Conservation (phyloP, 2,797 vertebrate genomes). For the Leptodactylus fallax region DNA sequence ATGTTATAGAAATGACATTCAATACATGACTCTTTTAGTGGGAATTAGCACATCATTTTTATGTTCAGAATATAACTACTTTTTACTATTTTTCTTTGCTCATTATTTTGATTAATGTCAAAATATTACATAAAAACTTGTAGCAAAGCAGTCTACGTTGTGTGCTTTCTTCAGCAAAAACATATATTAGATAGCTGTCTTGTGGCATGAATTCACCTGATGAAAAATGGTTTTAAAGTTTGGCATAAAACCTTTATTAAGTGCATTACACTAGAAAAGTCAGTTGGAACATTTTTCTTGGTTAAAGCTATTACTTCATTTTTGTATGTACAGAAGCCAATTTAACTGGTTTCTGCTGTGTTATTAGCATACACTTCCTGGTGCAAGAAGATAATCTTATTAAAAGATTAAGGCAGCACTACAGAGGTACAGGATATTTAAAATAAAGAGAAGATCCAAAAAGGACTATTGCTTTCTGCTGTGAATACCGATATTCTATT, state of each 20-base stretch:
- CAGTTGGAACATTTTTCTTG: constrained; percentile 15
- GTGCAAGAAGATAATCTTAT: constrained; percentile 51
- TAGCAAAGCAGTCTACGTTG: not conserved
- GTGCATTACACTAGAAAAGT: constrained; percentile 31
- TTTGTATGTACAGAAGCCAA: constrained; percentile 33
- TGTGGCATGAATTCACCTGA: not conserved
- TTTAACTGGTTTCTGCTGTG: constrained; percentile 34
- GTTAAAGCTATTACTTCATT: constrained; percentile 17
- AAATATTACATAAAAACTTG: not conserved
- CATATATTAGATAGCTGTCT: not conserved
- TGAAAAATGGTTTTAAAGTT: not conserved
- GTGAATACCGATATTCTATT: not conserved
- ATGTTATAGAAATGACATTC: too few species aligned
- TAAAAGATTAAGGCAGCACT: constrained; percentile 56
- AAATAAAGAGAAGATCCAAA: constrained; percentile 25
- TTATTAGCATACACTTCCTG: constrained; percentile 38
- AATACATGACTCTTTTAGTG: too few species aligned
- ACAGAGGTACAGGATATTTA: constrained; percentile 38
- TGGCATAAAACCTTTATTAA: constrained; percentile 23
- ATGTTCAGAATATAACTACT: too few species aligned
- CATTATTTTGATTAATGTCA: not conserved
- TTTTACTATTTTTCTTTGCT: too few species aligned
- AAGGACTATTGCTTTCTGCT: constrained; percentile 5
- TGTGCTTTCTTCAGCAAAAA: not conserved
- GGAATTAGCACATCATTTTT: too few species aligned